Percentiles rank a stretch among this genome's conserved stretches.
Conservation (phyloP, 2,113 vertebrate species). For the Cygnus atratus region DNA sequence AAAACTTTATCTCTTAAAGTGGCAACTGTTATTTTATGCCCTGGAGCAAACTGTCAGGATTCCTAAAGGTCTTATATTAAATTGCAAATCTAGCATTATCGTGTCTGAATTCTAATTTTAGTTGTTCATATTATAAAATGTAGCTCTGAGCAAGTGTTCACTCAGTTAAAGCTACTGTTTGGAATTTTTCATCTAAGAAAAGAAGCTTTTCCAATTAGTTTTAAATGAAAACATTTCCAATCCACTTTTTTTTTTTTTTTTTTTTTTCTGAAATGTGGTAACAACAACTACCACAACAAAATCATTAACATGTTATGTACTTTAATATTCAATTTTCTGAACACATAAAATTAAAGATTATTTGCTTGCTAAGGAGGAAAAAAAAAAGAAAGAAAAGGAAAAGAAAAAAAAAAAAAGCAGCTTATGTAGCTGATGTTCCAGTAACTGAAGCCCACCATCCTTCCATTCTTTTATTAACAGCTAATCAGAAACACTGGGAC, state of each 20-base stretch:
- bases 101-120: slow-evolving; percentile 32
- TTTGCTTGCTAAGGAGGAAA: neutral
- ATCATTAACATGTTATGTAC: neutral
- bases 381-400: too few species aligned
- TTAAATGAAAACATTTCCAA: neutral
- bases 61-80: slow-evolving; percentile 28
- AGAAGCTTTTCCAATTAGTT: neutral
- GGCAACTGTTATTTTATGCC: slow-evolving; percentile 18
- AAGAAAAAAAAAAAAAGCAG: neutral
- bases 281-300: neutral
- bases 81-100: slow-evolving; percentile 6
- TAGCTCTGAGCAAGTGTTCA: neutral
- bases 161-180: neutral
- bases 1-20: slow-evolving; percentile 25
- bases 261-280: neutral
- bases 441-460: neutral
- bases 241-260: neutral
- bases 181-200: neutral
- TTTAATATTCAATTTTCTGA: neutral
- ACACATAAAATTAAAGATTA: neutral
- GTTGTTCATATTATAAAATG: neutral
- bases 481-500: neutral
- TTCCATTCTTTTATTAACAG: neutral
- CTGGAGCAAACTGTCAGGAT: slow-evolving; percentile 36
- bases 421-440: neutral